A percentile compares a stretch with the other conserved stretches of the same genome.
phyloP scores from a whole-genome alignment of 2,888 invertebrate species.

The Teleogryllus oceanicus region DNA sequence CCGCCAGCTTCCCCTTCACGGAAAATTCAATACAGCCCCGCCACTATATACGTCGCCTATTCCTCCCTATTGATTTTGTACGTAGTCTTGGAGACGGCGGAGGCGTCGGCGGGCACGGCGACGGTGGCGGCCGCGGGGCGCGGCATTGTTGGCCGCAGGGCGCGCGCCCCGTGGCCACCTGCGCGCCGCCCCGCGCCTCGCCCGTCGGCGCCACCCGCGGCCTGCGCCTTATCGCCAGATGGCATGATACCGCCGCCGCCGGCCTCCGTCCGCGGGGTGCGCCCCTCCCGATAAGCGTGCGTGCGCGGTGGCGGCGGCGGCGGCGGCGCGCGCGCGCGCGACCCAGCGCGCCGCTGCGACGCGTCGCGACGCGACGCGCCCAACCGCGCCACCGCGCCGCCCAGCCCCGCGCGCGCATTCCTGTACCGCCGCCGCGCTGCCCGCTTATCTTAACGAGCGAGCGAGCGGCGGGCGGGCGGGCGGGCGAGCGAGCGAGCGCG shows the following conservation, averaged over 20 bases:
- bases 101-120: background rate
- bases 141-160: no score
- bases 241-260: background rate
- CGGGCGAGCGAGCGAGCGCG: background rate
- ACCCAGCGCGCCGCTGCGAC: background rate
- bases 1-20: background rate
- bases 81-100: background rate
- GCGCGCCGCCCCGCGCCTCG: no score
- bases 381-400: background rate
- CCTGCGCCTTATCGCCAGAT: background rate
- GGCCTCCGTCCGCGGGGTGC: background rate
- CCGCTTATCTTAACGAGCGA: conserved; percentile 18
- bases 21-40: conserved; percentile 3
- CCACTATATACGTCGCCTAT: conserved; percentile 8
- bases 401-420: background rate
- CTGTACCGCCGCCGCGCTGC: background rate
- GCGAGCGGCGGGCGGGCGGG: background rate
- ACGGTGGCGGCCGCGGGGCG: background rate
- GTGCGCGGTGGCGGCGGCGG: background rate
- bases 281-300: no score
- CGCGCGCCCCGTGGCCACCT: no score
- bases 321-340: background rate
- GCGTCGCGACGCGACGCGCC: background rate
- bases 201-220: background rate
- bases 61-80: conserved; percentile 11